Evolutionary conservation across 1,140 invertebrate genomes (phyloP).

Genomic region (Probaryconus sp.): DNA sequence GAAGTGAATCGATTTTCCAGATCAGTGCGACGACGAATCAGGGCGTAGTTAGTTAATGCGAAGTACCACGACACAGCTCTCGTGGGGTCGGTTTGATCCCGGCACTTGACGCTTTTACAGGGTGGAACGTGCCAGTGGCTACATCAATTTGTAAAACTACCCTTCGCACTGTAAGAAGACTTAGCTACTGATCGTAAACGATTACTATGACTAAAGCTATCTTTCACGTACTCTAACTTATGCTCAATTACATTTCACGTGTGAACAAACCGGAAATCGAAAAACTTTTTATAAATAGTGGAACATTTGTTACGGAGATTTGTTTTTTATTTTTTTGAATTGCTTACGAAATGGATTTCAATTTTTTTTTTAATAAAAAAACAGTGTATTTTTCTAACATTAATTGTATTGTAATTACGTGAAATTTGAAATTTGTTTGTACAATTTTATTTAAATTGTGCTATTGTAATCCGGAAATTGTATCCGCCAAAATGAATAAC

Average conservation of each 20-base stretch:
- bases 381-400: no score
- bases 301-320: no score
- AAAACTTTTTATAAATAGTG: no score
- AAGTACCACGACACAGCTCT: slow-evolving; percentile 27
- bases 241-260: slow-evolving; percentile 5
- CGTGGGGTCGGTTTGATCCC: slow-evolving; percentile 32
- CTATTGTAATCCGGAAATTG: no score
- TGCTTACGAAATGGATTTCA: no score
- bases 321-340: no score
- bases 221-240: slow-evolving; percentile 1
- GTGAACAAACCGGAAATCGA: no score
- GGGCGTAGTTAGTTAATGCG: slow-evolving; percentile 47
- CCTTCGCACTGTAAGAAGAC: slow-evolving; percentile 15
- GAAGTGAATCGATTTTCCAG: slow-evolving; percentile 15
- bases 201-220: slow-evolving; percentile 1
- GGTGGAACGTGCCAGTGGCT: slow-evolving; percentile 38
- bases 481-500: slow-evolving; percentile 14
- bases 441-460: no score
- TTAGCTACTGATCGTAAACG: slow-evolving; percentile 33
- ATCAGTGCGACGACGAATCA: slow-evolving; percentile 37
- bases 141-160: slow-evolving; percentile 42
- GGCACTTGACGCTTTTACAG: slow-evolving; percentile 28
- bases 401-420: no score
- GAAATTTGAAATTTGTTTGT: no score
- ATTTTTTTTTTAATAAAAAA: no score